A percentile compares a stretch with the other conserved stretches of the same genome.
phyloP scores from a whole-genome alignment of 2,888 invertebrate species.

The Tetropium fuscum region DNA sequence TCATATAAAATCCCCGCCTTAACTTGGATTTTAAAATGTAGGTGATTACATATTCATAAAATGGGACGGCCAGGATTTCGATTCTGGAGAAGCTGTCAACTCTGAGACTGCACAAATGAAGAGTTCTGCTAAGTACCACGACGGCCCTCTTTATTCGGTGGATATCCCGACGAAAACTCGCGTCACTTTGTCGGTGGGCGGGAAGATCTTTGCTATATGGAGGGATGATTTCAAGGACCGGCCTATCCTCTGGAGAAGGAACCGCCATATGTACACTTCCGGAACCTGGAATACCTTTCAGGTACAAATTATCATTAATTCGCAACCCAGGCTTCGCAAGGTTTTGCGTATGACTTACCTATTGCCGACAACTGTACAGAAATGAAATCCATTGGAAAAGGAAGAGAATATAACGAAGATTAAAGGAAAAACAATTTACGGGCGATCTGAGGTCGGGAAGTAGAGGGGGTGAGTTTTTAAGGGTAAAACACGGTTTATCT shows the following conservation, averaged over 20 bases:
- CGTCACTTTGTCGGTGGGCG: constrained; percentile 53
- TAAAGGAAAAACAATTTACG: too few relatives aligned
- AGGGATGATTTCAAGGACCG: constrained; percentile 70
- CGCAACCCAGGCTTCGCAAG: background rate
- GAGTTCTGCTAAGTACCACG: constrained; percentile 70
- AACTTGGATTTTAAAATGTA: too few relatives aligned
- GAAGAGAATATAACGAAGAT: too few relatives aligned
- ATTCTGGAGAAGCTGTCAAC: constrained; percentile 72
- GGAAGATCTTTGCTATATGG: constrained; percentile 62
- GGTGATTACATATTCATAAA: constrained; percentile 63
- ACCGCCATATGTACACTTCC: constrained; percentile 71
- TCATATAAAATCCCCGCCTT: too few relatives aligned
- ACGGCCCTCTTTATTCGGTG: constrained; percentile 72
- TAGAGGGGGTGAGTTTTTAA: too few relatives aligned
- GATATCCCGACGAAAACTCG: constrained; percentile 20
- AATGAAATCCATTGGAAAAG: too few relatives aligned
- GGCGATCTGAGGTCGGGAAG: too few relatives aligned
- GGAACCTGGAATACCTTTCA: constrained; percentile 75
- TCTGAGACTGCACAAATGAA: constrained; percentile 72
- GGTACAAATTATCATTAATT: constrained; percentile 32
- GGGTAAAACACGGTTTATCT: too few relatives aligned
- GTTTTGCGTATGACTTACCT: too few relatives aligned
- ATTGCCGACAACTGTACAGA: too few relatives aligned
- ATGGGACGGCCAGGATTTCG: constrained; percentile 79
- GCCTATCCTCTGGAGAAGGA: constrained; percentile 77